Percentiles rank a stretch among this genome's conserved stretches.
phyloP scores from a whole-genome alignment of 1,140 invertebrate species.

The Aphis gossypii region DNA sequence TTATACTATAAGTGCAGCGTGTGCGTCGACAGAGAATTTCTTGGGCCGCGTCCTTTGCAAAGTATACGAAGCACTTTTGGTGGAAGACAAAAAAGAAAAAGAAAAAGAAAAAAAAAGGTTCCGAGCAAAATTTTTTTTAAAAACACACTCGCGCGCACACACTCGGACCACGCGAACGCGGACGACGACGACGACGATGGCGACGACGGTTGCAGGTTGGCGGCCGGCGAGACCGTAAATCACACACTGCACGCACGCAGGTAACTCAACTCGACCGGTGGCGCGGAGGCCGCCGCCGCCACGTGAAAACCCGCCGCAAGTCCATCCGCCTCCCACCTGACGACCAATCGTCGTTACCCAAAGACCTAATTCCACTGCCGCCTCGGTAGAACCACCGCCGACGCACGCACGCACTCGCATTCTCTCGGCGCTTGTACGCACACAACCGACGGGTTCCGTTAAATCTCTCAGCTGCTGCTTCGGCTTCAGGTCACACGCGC shows the following conservation, averaged over 20 bases:
- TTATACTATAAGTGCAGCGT: neutral
- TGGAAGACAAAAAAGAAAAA: neutral
- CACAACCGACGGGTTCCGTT: slow-evolving; percentile 52
- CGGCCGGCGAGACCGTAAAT: slow-evolving; percentile 57
- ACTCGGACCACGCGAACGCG: neutral
- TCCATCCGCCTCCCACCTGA: slow-evolving; percentile 56
- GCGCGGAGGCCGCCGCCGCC: slow-evolving; percentile 41
- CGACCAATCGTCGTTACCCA: slow-evolving; percentile 50
- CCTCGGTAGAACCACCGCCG: neutral
- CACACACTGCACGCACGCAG: slow-evolving; percentile 56
- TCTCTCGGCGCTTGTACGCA: neutral
- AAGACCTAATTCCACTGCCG: slow-evolving; percentile 53
- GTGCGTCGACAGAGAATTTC: neutral
- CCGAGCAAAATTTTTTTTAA: neutral
- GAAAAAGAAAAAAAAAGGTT: neutral
- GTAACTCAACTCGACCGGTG: slow-evolving; percentile 51
- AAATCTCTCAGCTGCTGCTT: slow-evolving; percentile 53
- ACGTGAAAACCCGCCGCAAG: slow-evolving; percentile 56
- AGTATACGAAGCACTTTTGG: neutral
- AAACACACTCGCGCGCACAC: neutral
- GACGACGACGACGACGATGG: neutral
- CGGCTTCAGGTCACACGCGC: slow-evolving; percentile 51
- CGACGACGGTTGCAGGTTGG: slow-evolving; percentile 7
- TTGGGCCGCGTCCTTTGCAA: neutral
- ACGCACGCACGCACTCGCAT: neutral